Conservation (phyloP, 2,797 vertebrate genomes). For the Echeneis naucrates region DNA sequence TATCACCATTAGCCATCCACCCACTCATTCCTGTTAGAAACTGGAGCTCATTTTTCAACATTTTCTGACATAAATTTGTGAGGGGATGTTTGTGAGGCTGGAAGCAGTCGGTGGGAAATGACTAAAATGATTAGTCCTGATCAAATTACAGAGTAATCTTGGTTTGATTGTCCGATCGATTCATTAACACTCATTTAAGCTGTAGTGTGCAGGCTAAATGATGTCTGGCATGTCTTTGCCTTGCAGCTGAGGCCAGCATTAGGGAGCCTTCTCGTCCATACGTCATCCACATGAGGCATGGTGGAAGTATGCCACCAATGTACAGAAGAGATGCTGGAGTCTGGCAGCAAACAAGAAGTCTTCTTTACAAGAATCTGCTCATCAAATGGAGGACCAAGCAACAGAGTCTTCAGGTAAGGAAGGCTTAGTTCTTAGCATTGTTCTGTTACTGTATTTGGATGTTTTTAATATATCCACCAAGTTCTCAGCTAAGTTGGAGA, state of each 20-base stretch:
- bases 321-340: conserved; percentile 81
- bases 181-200: not conserved
- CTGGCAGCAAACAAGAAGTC: conserved; percentile 86
- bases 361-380: conserved; percentile 91
- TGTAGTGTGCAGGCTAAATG: not conserved
- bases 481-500: not conserved
- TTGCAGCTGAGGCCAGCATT: conserved; percentile 76
- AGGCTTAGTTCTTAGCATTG: not conserved
- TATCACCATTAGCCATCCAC: not conserved
- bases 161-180: not conserved
- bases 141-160: not conserved
- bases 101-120: not conserved
- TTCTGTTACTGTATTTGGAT: not conserved
- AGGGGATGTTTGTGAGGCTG: not conserved
- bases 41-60: too few species aligned
- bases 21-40: too few species aligned
- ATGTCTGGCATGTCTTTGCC: not conserved
- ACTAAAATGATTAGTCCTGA: not conserved
- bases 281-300: conserved; percentile 75
- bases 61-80: too few species aligned
- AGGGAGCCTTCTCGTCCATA: conserved; percentile 61
- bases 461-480: not conserved
- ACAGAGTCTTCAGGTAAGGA: conserved; percentile 89
- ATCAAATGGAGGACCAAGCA: conserved; percentile 91
- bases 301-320: conserved; percentile 74